These are phyloP conservation scores for Sylvicapra grimmia DNA, from an alignment of 2,113 vertebrate genomes.

Conservation along the genomic window DNA sequence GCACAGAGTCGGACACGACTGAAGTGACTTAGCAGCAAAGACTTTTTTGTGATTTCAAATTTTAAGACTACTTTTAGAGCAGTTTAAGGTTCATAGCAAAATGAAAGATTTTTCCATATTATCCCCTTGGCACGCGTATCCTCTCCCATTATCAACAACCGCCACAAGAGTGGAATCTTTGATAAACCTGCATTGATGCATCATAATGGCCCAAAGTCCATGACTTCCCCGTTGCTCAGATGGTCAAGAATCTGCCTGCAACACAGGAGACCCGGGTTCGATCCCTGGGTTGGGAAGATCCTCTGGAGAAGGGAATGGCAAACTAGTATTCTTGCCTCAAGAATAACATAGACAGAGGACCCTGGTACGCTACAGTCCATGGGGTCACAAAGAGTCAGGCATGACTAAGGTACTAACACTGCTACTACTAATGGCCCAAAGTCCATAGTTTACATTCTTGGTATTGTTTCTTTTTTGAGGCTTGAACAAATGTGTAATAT, in stretches of 20 bases:
- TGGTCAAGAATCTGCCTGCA: background rate
- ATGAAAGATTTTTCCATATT: background rate
- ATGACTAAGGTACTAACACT: background rate
- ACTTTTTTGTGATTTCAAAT: background rate
- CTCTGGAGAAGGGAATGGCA: background rate
- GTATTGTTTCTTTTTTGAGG: rapidly evolving
- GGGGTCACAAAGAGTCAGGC: background rate
- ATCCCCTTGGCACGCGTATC: rapidly evolving
- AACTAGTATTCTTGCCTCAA: background rate
- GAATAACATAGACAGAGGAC: background rate
- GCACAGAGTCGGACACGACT: too few relatives aligned
- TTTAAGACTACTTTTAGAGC: background rate
- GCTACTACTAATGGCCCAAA: background rate
- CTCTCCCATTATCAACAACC: background rate
- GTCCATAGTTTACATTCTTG: background rate
- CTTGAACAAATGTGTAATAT: background rate
- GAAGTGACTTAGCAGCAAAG: too few relatives aligned
- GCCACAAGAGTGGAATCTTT: background rate
- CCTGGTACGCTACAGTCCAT: background rate
- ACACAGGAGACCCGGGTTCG: rapidly evolving
- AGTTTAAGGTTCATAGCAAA: background rate
- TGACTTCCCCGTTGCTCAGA: background rate
- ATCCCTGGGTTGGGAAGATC: background rate
- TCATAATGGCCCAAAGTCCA: background rate
- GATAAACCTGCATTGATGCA: background rate